A percentile compares a stretch with the other conserved stretches of the same genome.
These are phyloP conservation scores for Perccottus glenii DNA, from an alignment of 2,113 vertebrate species.

Conservation along the genomic window DNA sequence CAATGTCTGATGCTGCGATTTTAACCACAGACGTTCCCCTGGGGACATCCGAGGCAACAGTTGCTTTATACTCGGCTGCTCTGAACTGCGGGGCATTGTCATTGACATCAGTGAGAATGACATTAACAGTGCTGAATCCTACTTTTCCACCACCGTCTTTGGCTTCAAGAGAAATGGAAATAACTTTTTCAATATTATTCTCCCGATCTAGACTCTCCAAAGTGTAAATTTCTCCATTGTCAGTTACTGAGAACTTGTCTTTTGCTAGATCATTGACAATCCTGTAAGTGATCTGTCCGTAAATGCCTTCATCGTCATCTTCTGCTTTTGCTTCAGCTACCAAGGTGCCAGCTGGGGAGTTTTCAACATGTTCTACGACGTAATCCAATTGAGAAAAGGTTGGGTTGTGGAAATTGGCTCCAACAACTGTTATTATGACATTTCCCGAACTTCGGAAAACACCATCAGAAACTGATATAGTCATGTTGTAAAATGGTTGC, in stretches of 20 bases:
- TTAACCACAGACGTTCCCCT: constrained; percentile 88
- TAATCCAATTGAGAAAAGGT: constrained; percentile 90
- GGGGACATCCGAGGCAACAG: constrained; percentile 84
- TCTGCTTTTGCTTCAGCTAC: constrained; percentile 86
- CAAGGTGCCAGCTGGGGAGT: constrained; percentile 86
- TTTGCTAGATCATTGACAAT: constrained; percentile 94
- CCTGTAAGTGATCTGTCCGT: constrained; percentile 86
- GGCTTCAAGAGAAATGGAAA: constrained; percentile 89
- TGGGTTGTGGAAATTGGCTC: constrained; percentile 92
- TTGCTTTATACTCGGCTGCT: constrained; percentile 88
- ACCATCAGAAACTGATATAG: constrained; percentile 91
- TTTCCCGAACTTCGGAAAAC: constrained; percentile 91
- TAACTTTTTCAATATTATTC: constrained; percentile 88
- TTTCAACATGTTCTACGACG: constrained; percentile 92
- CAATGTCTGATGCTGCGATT: constrained; percentile 90
- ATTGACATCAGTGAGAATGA: constrained; percentile 96
- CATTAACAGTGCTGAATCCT: constrained; percentile 91
- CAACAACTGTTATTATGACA: constrained; percentile 84
- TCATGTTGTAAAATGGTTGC: constrained; percentile 85
- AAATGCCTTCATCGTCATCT: constrained; percentile 88
- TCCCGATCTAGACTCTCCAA: constrained; percentile 92
- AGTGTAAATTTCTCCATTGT: constrained; percentile 89
- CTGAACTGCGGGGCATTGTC: constrained; percentile 94
- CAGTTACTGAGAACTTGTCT: constrained; percentile 90
- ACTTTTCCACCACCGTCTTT: constrained; percentile 94